Evolutionary conservation across 1,140 invertebrate genomes (phyloP), one percentile per base, ranked within the genome.

Genomic region (Acromyrmex heyeri): DNA sequence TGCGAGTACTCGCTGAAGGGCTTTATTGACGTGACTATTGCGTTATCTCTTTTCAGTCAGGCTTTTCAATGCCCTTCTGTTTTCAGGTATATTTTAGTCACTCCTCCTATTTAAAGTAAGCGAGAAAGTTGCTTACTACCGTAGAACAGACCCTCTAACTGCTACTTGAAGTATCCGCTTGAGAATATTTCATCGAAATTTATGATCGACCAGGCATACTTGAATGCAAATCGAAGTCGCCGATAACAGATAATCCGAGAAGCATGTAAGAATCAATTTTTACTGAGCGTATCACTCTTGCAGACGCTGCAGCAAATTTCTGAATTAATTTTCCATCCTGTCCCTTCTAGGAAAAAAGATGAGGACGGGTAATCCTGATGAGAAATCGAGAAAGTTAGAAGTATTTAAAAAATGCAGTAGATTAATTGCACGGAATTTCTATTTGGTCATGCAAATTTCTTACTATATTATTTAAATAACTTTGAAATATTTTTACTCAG

Each of bases 91-190:
- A 64, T 48, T 83, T 24, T 14, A 77, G 50, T 30, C 44, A 57
- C 83, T 59, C 38, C 27, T 79, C 27, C 65, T 82, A 83, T 72
- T 86, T 78, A 70, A 87, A 90, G 85, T 87, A 83, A 86, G 72
- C 48, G 61, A 67, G 67, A 90, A 89, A 90, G 38, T 90, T 89
- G 88, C 88, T 90, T 89, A 90, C 88, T 21, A 65, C 8, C 76
- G 62, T 64, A 18, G 76, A 77, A 76, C 34, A 57, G 87, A 50
- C 65, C 78, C 64, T 83, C 78, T 62, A 62, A 59, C 72, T 78
- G 70, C 77, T 69, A 78, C 89, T 73, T 85, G 16, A 75, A 90
- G 85, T 59, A 88, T 59, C 73, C 30, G 77, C 73, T 88, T 16
- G 44, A 64, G 59, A 50, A 67, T 78, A 79, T 70, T 86, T 78